Percentiles rank a stretch among this genome's conserved stretches.
phyloP scores from a whole-genome alignment of 2,888 invertebrate genomes.

The Tetheella fluctuosa region DNA sequence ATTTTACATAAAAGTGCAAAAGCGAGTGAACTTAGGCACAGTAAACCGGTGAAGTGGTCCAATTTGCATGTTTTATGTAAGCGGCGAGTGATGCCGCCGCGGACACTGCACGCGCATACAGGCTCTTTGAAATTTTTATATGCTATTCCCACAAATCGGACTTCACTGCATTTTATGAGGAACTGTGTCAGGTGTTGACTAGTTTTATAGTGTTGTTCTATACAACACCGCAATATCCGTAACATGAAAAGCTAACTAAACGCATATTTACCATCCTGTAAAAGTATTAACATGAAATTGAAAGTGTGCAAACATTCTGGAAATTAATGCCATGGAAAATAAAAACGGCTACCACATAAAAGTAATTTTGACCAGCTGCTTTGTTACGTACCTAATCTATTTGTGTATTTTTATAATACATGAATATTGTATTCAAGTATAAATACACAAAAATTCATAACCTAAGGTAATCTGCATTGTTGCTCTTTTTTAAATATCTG shows the following conservation, averaged over 20 bases:
- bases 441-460: too few species aligned
- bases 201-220: slow-evolving; percentile 40
- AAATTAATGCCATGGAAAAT: too few species aligned
- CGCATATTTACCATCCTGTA: too few species aligned
- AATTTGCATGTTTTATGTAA: slow-evolving; percentile 83
- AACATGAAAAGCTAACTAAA: background rate
- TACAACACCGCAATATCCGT: slow-evolving; percentile 19
- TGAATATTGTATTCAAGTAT: too few species aligned
- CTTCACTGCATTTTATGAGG: slow-evolving; percentile 68
- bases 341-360: too few species aligned
- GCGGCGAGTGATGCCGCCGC: slow-evolving; percentile 68
- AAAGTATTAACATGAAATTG: too few species aligned
- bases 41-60: slow-evolving; percentile 75
- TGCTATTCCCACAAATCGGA: slow-evolving; percentile 79
- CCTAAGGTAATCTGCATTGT: background rate
- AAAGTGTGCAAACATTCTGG: too few species aligned
- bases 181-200: slow-evolving; percentile 54
- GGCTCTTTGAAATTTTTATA: slow-evolving; percentile 78
- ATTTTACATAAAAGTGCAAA: slow-evolving; percentile 81
- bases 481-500: background rate
- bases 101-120: slow-evolving; percentile 68
- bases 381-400: too few species aligned
- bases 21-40: slow-evolving; percentile 75
- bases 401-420: too few species aligned
- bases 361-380: too few species aligned